Evolutionary conservation across 2,797 vertebrate species (phyloP).

Genomic region (Artibeus jamaicensis): DNA sequence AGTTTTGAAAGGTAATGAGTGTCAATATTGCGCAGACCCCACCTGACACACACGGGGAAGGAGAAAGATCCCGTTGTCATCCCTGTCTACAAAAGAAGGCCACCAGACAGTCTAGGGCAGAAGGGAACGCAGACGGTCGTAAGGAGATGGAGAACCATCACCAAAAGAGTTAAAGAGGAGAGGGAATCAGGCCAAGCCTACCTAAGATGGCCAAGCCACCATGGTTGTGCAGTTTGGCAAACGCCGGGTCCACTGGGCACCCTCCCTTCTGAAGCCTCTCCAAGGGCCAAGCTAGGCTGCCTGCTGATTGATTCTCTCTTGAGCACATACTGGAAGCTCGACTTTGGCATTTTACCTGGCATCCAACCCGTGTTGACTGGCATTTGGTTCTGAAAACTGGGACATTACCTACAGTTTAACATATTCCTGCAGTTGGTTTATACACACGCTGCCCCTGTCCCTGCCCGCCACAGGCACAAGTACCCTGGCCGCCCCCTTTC

Average conservation of each 20-base stretch:
- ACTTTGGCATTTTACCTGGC: not conserved
- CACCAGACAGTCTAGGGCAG: not conserved
- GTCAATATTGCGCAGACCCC: not conserved
- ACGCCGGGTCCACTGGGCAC: not conserved
- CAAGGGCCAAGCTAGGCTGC: not conserved
- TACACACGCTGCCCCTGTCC: not conserved
- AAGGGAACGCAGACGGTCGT: not conserved
- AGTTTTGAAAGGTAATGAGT: not conserved
- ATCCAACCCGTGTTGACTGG: not conserved
- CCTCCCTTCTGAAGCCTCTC: not conserved
- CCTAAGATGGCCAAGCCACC: not conserved
- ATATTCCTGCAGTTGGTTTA: not conserved
- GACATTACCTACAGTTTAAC: not conserved
- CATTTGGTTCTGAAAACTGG: not conserved
- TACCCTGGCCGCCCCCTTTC: not conserved
- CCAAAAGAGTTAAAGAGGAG: not conserved
- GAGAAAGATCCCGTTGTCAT: not conserved
- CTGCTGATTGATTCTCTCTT: not conserved
- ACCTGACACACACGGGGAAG: not conserved
- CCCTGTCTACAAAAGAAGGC: not conserved
- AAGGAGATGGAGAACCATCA: not conserved
- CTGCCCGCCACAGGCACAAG: not conserved
- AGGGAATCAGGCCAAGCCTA: not conserved
- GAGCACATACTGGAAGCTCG: not conserved
- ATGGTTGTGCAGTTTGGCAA: accelerated